These are phyloP conservation scores for Cremastinae sp. DNA, from an alignment of 2,888 invertebrate genomes.

Conservation along the genomic window DNA sequence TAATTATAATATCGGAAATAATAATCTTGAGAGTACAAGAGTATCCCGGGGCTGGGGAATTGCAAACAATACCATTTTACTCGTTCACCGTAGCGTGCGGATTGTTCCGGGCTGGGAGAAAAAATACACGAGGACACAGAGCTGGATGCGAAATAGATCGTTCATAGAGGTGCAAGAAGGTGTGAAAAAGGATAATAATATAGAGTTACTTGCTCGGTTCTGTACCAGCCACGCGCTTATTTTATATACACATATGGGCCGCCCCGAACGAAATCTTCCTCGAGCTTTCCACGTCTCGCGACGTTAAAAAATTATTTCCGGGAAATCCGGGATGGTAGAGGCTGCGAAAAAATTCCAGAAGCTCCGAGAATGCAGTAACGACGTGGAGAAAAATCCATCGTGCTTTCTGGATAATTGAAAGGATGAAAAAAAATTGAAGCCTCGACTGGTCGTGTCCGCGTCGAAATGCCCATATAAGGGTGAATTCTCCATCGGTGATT, in stretches of 20 bases:
- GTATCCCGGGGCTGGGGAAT: constrained; percentile 65
- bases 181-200: constrained; percentile 80
- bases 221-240: constrained; percentile 55
- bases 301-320: too few species aligned
- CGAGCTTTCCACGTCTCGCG: too few species aligned
- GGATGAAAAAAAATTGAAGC: constrained; percentile 1
- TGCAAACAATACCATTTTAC: constrained; percentile 74
- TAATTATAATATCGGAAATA: constrained; percentile 53
- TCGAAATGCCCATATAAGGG: constrained; percentile 9
- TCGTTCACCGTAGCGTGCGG: constrained; percentile 69
- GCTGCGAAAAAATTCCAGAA: too few species aligned
- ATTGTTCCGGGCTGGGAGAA: constrained; percentile 13
- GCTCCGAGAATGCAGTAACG: background rate
- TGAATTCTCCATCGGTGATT: constrained; percentile 17
- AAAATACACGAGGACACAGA: constrained; percentile 27
- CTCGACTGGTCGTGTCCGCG: background rate
- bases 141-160: constrained; percentile 43
- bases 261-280: background rate
- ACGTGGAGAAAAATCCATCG: background rate
- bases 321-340: too few species aligned
- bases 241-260: constrained; percentile 16
- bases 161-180: constrained; percentile 75
- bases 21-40: constrained; percentile 42
- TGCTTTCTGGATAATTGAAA: too few species aligned
- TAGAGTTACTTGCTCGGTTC: constrained; percentile 74